Evolutionary conservation across 2,797 vertebrate genomes (phyloP).

Genomic region (Borostomias antarcticus): DNA sequence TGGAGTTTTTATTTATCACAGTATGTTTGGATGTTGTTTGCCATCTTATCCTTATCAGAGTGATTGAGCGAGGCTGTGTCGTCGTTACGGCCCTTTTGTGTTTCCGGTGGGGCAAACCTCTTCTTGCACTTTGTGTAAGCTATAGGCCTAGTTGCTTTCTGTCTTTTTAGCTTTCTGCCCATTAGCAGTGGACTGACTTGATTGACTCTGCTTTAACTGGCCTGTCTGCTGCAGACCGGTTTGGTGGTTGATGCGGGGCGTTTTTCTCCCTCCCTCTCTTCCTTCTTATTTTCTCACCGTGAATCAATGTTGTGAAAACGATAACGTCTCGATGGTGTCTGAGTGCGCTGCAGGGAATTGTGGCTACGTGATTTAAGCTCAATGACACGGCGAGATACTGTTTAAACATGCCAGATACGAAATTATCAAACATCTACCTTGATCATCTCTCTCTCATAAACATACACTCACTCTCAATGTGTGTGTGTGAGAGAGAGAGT

Average conservation of each 20-base stretch:
- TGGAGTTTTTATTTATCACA: neutral
- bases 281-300: neutral
- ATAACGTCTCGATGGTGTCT: neutral
- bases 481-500: slow-evolving; percentile 4
- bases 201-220: neutral
- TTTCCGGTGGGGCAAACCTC: neutral
- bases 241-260: neutral
- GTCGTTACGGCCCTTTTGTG: neutral
- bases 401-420: slow-evolving; percentile 19
- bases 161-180: neutral
- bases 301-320: slow-evolving; percentile 15
- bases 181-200: neutral
- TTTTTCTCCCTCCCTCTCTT: slow-evolving; percentile 5
- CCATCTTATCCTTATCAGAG: neutral
- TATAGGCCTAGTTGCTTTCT: neutral
- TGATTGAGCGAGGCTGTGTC: slow-evolving; percentile 3
- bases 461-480: neutral
- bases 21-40: neutral
- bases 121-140: neutral
- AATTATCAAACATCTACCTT: neutral
- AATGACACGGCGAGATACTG: slow-evolving; percentile 4
- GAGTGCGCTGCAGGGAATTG: slow-evolving; percentile 1
- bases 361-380: slow-evolving; percentile 8
- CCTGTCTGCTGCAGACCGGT: neutral
- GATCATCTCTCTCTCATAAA: neutral